phyloP scores from a whole-genome alignment of 1,140 invertebrate genomes.

The Macrotrachela quadricornifera region DNA sequence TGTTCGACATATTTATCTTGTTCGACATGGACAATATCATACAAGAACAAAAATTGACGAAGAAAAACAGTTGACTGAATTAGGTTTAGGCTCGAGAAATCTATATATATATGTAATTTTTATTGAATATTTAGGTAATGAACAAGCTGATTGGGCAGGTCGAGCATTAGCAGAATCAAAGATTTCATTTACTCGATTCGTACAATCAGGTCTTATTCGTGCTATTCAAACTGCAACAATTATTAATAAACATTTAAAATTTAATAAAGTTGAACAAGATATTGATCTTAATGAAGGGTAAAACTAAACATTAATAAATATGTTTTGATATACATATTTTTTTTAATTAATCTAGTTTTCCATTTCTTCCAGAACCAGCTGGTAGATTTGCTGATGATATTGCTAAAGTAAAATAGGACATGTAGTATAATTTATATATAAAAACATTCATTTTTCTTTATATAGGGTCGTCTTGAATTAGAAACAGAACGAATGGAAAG shows the following conservation, averaged over 20 bases:
- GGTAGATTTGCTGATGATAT: conserved; percentile 44
- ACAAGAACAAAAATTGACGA: conserved; percentile 43
- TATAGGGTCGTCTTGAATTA: conserved; percentile 58
- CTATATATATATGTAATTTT: too few species aligned
- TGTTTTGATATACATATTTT: too few species aligned
- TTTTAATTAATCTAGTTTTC: conserved; percentile 19
- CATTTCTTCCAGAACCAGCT: conserved; percentile 69
- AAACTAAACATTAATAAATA: too few species aligned
- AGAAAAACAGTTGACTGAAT: conserved; percentile 51
- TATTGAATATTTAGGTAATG: conserved; percentile 5
- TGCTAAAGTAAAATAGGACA: not conserved
- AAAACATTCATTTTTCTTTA: too few species aligned
- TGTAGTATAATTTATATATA: not conserved
- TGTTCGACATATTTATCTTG: not conserved
- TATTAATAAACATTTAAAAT: too few species aligned
- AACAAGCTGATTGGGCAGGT: conserved; percentile 62
- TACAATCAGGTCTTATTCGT: too few species aligned
- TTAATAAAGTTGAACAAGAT: too few species aligned
- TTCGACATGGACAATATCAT: not conserved
- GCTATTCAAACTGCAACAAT: too few species aligned
- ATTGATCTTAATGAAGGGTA: too few species aligned
- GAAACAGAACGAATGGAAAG: conserved; percentile 92
- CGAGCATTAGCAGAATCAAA: not conserved
- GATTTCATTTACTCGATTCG: too few species aligned
- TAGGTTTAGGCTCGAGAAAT: too few species aligned